These are phyloP conservation scores for Sarcophilus harrisii DNA, from an alignment of 2,797 vertebrate genomes.

Conservation along the genomic window DNA sequence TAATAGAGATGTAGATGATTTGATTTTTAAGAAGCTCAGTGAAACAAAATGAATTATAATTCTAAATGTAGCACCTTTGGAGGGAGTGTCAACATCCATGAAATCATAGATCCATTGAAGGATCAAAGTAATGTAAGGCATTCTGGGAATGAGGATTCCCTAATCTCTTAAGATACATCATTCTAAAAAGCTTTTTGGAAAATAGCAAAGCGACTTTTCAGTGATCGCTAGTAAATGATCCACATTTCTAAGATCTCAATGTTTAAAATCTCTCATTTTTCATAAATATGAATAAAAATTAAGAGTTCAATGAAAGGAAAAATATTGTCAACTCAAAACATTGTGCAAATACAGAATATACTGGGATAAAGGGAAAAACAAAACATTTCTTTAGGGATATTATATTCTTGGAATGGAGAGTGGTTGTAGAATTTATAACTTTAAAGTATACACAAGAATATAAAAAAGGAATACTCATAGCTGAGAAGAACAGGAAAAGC, in stretches of 20 bases:
- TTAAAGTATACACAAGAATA: not conserved
- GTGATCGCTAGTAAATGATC: not conserved
- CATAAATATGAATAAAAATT: not conserved
- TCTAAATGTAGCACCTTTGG: not conserved
- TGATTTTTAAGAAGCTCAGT: not conserved
- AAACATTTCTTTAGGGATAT: not conserved
- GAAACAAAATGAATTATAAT: not conserved
- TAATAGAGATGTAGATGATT: not conserved
- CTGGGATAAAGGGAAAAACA: not conserved
- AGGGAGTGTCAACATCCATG: not conserved
- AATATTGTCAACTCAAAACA: not conserved
- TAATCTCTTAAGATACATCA: not conserved
- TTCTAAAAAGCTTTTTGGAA: not conserved
- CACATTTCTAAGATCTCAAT: not conserved
- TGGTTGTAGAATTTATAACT: not conserved
- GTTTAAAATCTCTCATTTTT: not conserved
- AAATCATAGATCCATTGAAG: not conserved
- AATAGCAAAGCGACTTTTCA: not conserved
- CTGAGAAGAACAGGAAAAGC: not conserved
- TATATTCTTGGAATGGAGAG: not conserved
- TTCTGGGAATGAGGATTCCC: not conserved
- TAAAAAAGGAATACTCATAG: not conserved
- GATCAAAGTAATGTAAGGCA: not conserved
- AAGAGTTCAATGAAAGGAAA: not conserved
- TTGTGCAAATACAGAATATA: not conserved